Base-by-base conservation (phyloP, 2,113 vertebrate genomes). In the Cricetomys ansorgei region DNA sequence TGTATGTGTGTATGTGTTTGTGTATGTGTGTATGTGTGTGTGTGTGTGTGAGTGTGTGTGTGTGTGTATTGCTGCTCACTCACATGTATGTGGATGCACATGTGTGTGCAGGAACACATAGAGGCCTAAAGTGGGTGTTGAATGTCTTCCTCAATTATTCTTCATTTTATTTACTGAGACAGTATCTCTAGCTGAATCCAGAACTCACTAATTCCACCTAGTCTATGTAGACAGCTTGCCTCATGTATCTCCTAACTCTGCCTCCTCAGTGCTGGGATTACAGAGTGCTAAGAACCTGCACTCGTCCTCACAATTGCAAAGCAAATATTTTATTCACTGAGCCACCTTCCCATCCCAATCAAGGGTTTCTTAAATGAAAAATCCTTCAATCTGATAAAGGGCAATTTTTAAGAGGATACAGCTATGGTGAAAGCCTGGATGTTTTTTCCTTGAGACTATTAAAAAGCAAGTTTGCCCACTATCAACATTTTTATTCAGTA, bases 381-480 rank as follows among this genome's bases (percentile, higher is more conserved):
- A 16, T 29, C 67, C 55, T 87, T 77, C 31, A 92, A 75, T 40
- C 21, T 72, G 53, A 57, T 92, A 88, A 83, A 81, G 43, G 8
- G 73, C 9, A 86, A 12, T 34, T 59, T 80, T 80, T 89, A 81
- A 90, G 83, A 96, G 65, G 25, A 25, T 70, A n/a, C 34, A 88
- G 16, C 37, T 88, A 93, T 80, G 7, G 25, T 69, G 29, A 77
- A 91, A 85, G 59, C 25, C 84, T 96, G 84, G 75, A 50, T 72
- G 64, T 21, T 76, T 81, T 95, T 50, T 69, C 37, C 19, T 69
- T 67, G 75, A 48, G 25, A 86, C 40, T 94, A 89, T 48, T 87
- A 96, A 88, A 92, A 89, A 37, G 48, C n/a, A 97, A 89, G 21
- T 70, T n/a, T 94, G 16, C 3, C 50, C 83, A 73, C 55, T 21